Base-by-base conservation (phyloP, 2,888 invertebrate genomes). In the Drosophila histrio region DNA sequence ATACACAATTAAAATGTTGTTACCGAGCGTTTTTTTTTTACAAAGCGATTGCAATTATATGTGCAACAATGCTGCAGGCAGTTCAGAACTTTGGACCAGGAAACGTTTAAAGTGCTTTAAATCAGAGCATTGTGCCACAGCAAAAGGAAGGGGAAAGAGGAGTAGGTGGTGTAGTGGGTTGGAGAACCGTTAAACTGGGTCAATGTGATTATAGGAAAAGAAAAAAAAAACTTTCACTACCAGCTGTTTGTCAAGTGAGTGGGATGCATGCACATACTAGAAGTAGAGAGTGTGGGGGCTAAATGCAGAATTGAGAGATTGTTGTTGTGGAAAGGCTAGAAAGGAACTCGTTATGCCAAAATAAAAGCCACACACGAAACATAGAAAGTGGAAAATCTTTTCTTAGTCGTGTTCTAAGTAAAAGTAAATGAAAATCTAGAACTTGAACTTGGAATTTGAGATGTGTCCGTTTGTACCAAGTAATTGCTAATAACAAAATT, bases 1-100 rank as follows among this genome's bases (percentile, higher is more conserved):
- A 79, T 73, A 82, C 65, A 76, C 87, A 82, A 87, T 82, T 87
- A 82, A 85, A 73, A 59, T 77, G 65, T 61, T 67, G 74, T 74
- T 78, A 60, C 50, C 17, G 43, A 43, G 19, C 53, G 53, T 62
- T 73, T 36, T n/a, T n/a, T n/a, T n/a, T n/a, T n/a, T 24, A 41
- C 64, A 65, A 75, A 74, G 54, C 75, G 60, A 30, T 71, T 61
- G 56, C 72, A 77, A 79, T 76, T 76, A 72, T 62, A 66, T 49
- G 50, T 38, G 54, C 53, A 43, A 24, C 24, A 24, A 24, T 21
- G 22, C 19, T 34, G 22, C 50, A 13, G 26, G 30, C 41, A 52
- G n/a, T 28, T 68, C 50, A 87, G 87, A 87, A 83, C 84, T 73
- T 80, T 80, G 57, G 53, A 61, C 67, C 81, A 84, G 80, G 84